These are phyloP conservation scores for Ametastegia equiseti DNA, from an alignment of 2,888 invertebrate genomes.

Conservation along the genomic window DNA sequence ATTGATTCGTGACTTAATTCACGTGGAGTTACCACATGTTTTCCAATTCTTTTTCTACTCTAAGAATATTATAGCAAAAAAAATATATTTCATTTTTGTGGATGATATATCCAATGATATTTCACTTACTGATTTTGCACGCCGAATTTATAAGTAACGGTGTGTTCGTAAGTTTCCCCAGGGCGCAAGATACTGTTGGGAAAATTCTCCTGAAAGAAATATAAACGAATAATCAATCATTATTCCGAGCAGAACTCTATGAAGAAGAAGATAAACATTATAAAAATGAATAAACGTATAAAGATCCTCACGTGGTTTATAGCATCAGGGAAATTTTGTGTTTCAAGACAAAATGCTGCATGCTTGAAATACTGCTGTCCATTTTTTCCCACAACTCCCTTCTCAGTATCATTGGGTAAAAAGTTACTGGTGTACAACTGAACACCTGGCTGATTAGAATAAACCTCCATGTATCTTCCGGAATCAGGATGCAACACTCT, in stretches of 20 bases:
- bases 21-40: background rate
- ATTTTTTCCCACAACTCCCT: slow-evolving; percentile 83
- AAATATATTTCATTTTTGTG: background rate
- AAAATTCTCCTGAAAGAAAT: slow-evolving; percentile 83
- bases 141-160: slow-evolving; percentile 87
- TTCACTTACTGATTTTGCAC: slow-evolving; percentile 52
- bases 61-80: background rate
- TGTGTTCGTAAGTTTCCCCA: slow-evolving; percentile 84
- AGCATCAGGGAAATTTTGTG: slow-evolving; percentile 95
- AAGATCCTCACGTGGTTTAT: slow-evolving; percentile 84
- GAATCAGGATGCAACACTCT: slow-evolving; percentile 82
- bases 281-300: too few species aligned
- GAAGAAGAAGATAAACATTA: too few species aligned
- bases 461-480: slow-evolving; percentile 88
- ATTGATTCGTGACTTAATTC: background rate
- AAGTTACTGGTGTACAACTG: slow-evolving; percentile 93
- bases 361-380: slow-evolving; percentile 85
- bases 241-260: too few species aligned
- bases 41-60: background rate
- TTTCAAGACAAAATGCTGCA: slow-evolving; percentile 92
- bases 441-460: slow-evolving; percentile 92
- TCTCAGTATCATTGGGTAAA: slow-evolving; percentile 80
- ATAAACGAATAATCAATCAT: slow-evolving; percentile 48
- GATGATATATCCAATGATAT: too few species aligned
- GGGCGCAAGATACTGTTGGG: slow-evolving; percentile 86